Conservation (phyloP, 1,140 invertebrate genomes). For the Lepidostoma basale region DNA sequence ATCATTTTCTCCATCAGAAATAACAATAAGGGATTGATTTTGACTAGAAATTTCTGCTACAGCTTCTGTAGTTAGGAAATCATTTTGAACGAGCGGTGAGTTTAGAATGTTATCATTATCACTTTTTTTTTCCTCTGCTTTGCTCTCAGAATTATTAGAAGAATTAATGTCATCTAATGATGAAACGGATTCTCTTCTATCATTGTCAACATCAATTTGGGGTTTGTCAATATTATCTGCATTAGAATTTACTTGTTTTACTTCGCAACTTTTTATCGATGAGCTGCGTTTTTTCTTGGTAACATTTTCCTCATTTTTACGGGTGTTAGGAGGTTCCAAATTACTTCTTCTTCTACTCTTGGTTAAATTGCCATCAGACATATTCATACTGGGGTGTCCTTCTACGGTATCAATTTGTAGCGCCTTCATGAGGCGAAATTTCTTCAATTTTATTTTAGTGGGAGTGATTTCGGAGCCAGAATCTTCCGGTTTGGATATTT, state of each 20-base stretch:
- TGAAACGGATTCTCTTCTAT: too few species aligned
- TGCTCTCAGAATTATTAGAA: too few species aligned
- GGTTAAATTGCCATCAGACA: not conserved
- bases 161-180: too few species aligned
- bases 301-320: not conserved
- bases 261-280: not conserved
- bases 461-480: slow-evolving; percentile 17
- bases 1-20: slow-evolving; percentile 10
- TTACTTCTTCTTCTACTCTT: slow-evolving; percentile 2
- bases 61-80: too few species aligned
- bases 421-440: slow-evolving; percentile 52
- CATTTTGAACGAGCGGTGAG: too few species aligned
- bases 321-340: not conserved
- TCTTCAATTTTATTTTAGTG: slow-evolving; percentile 39
- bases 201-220: too few species aligned
- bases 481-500: not conserved
- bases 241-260: too few species aligned
- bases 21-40: not conserved
- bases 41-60: too few species aligned
- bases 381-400: slow-evolving; percentile 51
- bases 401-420: slow-evolving; percentile 58
- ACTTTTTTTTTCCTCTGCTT: too few species aligned
- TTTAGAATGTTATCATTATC: too few species aligned
- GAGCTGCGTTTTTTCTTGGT: slow-evolving; percentile 2
- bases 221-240: too few species aligned